phyloP scores from a whole-genome alignment of 2,888 invertebrate species.

The Caenorhabditis panamensis region DNA sequence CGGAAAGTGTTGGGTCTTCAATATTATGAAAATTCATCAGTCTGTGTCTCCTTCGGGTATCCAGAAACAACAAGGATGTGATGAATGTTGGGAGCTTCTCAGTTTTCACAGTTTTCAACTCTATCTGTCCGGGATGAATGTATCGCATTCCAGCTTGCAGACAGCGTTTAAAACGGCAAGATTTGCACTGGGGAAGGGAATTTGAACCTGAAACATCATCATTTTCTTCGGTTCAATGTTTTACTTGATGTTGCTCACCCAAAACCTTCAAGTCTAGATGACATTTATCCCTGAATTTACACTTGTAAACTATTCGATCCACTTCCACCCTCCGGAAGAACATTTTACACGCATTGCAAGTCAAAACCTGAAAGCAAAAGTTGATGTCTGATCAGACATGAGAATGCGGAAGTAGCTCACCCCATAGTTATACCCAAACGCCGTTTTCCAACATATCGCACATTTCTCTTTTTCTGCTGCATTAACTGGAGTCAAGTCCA shows the following conservation, averaged over 20 bases:
- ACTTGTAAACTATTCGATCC: not conserved
- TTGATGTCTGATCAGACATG: no score
- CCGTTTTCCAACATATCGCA: not conserved
- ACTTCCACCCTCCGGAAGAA: constrained; percentile 6
- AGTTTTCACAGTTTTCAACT: not conserved
- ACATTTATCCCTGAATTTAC: not conserved
- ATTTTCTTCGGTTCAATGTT: not conserved
- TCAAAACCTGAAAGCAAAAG: constrained; percentile 2
- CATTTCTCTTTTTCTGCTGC: not conserved
- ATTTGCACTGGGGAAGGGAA: not conserved
- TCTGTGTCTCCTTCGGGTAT: not conserved
- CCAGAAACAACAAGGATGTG: not conserved
- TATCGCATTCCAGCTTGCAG: not conserved
- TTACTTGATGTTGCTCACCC: not conserved
- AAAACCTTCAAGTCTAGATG: not conserved
- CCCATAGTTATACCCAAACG: constrained; percentile 8
- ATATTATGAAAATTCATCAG: not conserved
- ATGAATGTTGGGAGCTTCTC: not conserved
- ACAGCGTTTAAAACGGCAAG: not conserved
- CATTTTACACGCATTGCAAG: constrained; percentile 9
- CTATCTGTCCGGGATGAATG: not conserved
- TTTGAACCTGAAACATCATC: not conserved
- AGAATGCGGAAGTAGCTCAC: no score
- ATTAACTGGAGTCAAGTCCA: not conserved
- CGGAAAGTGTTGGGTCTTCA: not conserved